Evolutionary conservation across 2,888 invertebrate species (phyloP).

Genomic region (Xanthorhoe spadicearia): DNA sequence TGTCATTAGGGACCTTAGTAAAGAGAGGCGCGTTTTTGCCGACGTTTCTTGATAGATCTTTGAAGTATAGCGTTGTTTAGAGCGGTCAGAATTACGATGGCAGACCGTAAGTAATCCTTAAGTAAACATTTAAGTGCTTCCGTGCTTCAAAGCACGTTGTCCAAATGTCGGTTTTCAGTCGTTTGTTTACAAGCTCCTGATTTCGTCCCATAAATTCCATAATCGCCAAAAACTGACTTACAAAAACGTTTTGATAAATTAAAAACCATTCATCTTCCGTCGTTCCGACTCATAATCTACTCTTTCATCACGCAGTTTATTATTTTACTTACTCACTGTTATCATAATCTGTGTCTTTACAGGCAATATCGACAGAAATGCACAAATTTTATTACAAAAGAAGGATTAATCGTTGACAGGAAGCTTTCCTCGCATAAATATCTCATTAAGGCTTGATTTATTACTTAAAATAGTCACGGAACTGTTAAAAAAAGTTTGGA

Average conservation of each 20-base stretch:
- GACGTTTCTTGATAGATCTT: no score
- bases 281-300: conserved; percentile 21
- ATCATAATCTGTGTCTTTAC: conserved; percentile 29
- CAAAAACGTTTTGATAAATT: conserved; percentile 25
- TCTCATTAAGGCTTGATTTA: conserved; percentile 83
- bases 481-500: conserved; percentile 74
- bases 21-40: no score
- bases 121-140: no score
- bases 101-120: no score
- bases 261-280: conserved; percentile 28
- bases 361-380: conserved; percentile 64
- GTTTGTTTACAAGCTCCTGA: not conserved
- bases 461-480: conserved; percentile 78
- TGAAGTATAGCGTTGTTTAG: no score
- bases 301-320: conserved; percentile 40
- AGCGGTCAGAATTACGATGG: no score
- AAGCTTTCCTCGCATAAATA: conserved; percentile 78
- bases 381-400: conserved; percentile 63
- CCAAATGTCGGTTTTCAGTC: no score
- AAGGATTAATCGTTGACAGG: conserved; percentile 81
- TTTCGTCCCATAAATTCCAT: conserved; percentile 17
- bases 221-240: conserved; percentile 20
- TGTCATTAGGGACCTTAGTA: not conserved
- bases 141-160: no score
- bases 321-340: conserved; percentile 5